A percentile compares a stretch with the other conserved stretches of the same genome.
phyloP scores from a whole-genome alignment of 2,888 invertebrate genomes.

The Serripes groenlandicus region DNA sequence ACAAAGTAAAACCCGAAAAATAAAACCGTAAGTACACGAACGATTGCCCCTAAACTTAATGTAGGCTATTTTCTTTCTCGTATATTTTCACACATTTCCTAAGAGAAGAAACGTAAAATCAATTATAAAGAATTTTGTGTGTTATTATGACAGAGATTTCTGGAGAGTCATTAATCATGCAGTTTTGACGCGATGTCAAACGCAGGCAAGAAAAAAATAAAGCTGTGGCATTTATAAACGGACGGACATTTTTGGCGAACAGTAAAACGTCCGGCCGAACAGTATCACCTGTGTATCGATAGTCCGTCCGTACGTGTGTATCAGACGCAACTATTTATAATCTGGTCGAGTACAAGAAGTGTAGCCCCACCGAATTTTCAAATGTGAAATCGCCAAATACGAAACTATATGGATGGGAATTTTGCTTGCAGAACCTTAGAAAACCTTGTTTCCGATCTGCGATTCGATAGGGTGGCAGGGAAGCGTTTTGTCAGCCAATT shows the following conservation, averaged over 20 bases:
- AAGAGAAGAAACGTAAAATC: slow-evolving; percentile 15
- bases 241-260: too few species aligned
- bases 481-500: slow-evolving; percentile 17
- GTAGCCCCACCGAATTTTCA: too few species aligned
- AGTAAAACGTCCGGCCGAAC: too few species aligned
- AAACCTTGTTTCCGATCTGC: background rate
- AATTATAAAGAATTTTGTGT: slow-evolving; percentile 14
- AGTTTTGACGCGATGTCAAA: slow-evolving; percentile 30
- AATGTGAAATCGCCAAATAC: too few species aligned
- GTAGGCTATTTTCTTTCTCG: background rate
- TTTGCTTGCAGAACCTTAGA: too few species aligned
- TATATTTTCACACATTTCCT: background rate
- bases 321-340: too few species aligned
- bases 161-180: slow-evolving; percentile 21
- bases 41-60: background rate
- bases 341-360: too few species aligned
- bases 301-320: too few species aligned
- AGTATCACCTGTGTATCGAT: too few species aligned
- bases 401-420: too few species aligned
- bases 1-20: background rate
- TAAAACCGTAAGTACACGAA: background rate
- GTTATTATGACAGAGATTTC: slow-evolving; percentile 27
- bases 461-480: slow-evolving; percentile 10
- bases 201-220: slow-evolving; percentile 16
- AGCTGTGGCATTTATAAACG: too few species aligned